Evolutionary conservation across 2,888 invertebrate genomes (phyloP).

Genomic region (Caenorhabditis japonica): DNA sequence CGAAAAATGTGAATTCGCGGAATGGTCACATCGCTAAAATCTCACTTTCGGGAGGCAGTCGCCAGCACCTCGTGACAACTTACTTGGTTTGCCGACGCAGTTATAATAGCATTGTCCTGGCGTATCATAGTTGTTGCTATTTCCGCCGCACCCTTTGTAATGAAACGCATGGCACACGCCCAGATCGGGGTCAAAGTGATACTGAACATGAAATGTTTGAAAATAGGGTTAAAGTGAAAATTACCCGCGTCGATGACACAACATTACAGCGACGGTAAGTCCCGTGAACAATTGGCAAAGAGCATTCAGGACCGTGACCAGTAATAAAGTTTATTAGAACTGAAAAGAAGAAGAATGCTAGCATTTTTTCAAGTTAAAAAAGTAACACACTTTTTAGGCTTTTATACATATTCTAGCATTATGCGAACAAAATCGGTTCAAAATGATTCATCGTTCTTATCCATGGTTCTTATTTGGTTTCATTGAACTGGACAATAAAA

Average conservation of each 20-base stretch:
- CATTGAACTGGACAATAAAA: no score
- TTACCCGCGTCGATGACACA: slow-evolving; percentile 14
- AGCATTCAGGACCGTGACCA: slow-evolving; percentile 23
- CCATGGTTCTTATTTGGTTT: no score
- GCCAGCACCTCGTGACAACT: no score
- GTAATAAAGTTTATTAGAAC: no score
- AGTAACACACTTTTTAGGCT: background rate
- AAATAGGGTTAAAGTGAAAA: no score
- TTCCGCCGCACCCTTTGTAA: slow-evolving; percentile 28
- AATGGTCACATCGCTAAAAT: no score
- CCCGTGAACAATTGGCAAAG: slow-evolving; percentile 4
- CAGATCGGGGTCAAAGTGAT: slow-evolving; percentile 20
- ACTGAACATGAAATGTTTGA: no score
- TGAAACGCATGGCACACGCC: slow-evolving; percentile 32
- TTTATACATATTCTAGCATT: slow-evolving; percentile 1
- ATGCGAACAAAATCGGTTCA: slow-evolving; percentile 12
- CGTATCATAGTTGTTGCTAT: slow-evolving; percentile 29
- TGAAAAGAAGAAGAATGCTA: no score
- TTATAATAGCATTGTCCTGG: slow-evolving; percentile 2
- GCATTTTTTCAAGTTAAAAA: no score
- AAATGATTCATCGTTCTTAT: no score
- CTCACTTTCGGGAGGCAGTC: no score
- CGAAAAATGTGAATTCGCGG: background rate
- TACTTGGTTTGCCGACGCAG: slow-evolving; percentile 17
- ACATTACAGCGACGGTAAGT: slow-evolving; percentile 6